Conservation (phyloP, 2,888 invertebrate genomes). For the Meganola albula region DNA sequence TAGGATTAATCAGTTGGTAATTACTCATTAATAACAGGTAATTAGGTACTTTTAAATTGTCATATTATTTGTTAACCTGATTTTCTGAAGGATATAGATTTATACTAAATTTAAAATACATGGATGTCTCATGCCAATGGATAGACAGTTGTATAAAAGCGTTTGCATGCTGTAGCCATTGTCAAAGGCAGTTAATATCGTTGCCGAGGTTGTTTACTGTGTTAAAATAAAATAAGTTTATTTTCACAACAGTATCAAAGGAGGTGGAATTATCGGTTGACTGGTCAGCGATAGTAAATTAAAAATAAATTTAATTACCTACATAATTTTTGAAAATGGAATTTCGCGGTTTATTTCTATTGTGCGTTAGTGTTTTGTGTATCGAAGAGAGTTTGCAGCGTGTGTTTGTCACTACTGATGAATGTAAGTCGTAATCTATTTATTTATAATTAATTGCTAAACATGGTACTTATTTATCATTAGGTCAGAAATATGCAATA, state of each 20-base stretch:
- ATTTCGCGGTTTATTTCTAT: constrained; percentile 2
- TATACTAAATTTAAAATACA: constrained; percentile 12
- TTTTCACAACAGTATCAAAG: not conserved
- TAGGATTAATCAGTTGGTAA: constrained; percentile 7
- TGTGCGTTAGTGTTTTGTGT: constrained; percentile 19
- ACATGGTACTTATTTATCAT: too few relatives aligned
- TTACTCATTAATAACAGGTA: too few relatives aligned
- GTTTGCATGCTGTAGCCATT: constrained; percentile 27
- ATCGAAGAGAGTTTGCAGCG: constrained; percentile 17
- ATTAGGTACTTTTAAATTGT: constrained; percentile 9
- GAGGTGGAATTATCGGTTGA: not conserved
- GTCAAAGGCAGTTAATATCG: constrained; percentile 24
- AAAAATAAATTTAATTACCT: not conserved
- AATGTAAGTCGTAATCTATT: constrained; percentile 42
- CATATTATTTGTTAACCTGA: constrained; percentile 5
- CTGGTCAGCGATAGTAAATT: constrained; percentile 3
- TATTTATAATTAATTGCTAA: not conserved
- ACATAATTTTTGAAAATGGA: constrained; percentile 22
- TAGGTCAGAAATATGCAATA: too few relatives aligned
- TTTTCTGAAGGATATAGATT: constrained; percentile 17
- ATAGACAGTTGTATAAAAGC: constrained; percentile 35
- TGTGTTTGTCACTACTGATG: constrained; percentile 48
- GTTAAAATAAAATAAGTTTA: too few relatives aligned
- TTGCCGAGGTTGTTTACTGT: constrained; percentile 18
- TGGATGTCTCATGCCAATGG: constrained; percentile 19